Conservation (phyloP, 2,888 invertebrate genomes). For the Eupithecia subumbrata region DNA sequence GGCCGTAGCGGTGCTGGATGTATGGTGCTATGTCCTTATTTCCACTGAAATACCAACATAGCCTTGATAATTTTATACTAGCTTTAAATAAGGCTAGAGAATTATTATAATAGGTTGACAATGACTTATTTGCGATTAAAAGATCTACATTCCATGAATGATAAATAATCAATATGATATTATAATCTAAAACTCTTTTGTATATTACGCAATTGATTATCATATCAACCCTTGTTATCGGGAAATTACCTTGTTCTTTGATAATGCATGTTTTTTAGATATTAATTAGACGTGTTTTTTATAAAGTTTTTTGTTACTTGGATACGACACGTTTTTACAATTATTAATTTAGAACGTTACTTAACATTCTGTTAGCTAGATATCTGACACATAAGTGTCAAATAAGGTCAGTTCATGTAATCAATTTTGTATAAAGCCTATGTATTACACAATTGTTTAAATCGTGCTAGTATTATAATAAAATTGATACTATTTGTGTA, state of each 20-base stretch:
- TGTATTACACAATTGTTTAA: background rate
- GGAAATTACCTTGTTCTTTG: constrained; percentile 37
- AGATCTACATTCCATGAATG: constrained; percentile 7
- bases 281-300: constrained; percentile 49
- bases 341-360: constrained; percentile 8
- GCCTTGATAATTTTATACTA: background rate
- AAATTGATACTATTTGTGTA: too few relatives aligned
- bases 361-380: background rate
- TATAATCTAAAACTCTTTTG: background rate
- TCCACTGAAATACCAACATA: background rate
- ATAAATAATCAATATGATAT: background rate
- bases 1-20: background rate
- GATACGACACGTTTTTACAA: constrained; percentile 54
- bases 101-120: background rate
- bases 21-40: background rate
- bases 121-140: background rate
- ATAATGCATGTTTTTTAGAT: constrained; percentile 51
- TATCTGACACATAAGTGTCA: background rate
- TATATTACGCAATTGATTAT: constrained; percentile 29
- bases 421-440: background rate
- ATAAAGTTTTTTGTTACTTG: constrained; percentile 47
- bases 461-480: too few relatives aligned
- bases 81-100: background rate
- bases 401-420: background rate
- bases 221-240: constrained; percentile 35